Base-by-base conservation (phyloP, 2,888 invertebrate genomes). In the Neelides folsomi region DNA sequence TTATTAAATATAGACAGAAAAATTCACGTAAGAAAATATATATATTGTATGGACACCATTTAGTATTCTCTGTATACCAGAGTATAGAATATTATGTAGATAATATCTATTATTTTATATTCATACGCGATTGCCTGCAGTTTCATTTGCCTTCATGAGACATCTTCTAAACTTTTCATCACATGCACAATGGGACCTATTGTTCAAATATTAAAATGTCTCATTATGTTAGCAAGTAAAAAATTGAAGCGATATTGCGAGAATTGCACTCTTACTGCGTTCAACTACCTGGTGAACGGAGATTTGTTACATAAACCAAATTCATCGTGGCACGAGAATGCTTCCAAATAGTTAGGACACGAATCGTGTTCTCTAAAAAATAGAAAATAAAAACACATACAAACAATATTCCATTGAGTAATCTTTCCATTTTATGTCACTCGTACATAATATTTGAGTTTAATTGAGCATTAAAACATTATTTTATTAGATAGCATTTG, bases 151-250 rank as follows among this genome's bases (percentile, higher is more conserved):
- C 51, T 75, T 74, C 66, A 79, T 78, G 45, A 86, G 71, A 66
- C 85, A 86, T 50, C 78, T 71, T 37, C 82, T 74, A 66, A 86
- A 81, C 63, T 76, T 74, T 1, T 79, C 78, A 66, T 85, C 84
- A 65, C 85, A 85, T 63, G 81, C 80, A 66, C 84, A 85, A 65
- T 83, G 81, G 0, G 82, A 81, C 51, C 82, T 75, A 56, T 46
- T 54, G 18, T 47, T 52, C 50, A 44, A 27, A 42, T 46, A 15
- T 10, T 18, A 15, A 12, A 46, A 46, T 12, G 19, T 13, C 16
- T 18, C 27, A 40, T 42, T 34, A 43, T 15, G 4, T 8, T 27
- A 40, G 10, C 13, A 20, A 13, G 19, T n/a, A 40, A 39, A 34
- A 13, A 40, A 34, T 12, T 45, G 9, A 19, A 9, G 34, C n/a